A percentile compares a stretch with the other conserved stretches of the same genome.
These are phyloP conservation scores for Dryomyza anilis DNA, from an alignment of 2,888 invertebrate species.

Conservation along the genomic window DNA sequence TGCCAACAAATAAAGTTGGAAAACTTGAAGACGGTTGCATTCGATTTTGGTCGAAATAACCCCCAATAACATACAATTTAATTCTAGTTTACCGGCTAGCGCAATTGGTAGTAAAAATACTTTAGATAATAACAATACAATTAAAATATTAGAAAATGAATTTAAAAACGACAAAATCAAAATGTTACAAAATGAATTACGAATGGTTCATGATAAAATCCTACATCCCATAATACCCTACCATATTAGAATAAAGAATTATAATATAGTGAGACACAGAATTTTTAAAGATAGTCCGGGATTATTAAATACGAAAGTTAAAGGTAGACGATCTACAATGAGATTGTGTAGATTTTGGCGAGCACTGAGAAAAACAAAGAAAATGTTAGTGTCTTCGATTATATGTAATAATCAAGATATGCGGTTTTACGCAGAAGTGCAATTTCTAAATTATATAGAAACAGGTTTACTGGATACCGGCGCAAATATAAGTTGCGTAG, in stretches of 20 bases:
- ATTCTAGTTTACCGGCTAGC: not conserved
- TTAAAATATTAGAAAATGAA: not conserved
- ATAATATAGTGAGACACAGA: not conserved
- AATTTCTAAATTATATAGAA: not conserved
- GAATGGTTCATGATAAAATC: not conserved
- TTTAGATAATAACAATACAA: too few relatives aligned
- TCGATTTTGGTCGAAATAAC: not conserved
- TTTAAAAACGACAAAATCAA: not conserved
- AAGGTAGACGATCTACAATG: not conserved
- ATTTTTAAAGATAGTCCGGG: not conserved
- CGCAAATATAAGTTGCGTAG: too few relatives aligned
- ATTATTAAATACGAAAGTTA: not conserved
- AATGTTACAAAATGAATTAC: not conserved
- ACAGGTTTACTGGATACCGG: too few relatives aligned
- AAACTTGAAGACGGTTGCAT: not conserved
- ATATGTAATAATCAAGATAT: not conserved
- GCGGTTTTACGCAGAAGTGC: not conserved
- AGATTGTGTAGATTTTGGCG: not conserved
- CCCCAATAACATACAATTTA: too few relatives aligned
- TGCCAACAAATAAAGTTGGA: not conserved
- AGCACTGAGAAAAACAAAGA: not conserved
- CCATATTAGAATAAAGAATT: conserved; percentile 6
- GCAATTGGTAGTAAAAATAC: too few relatives aligned
- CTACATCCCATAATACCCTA: not conserved
- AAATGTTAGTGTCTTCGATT: not conserved